Evolutionary conservation across 1,140 invertebrate genomes (phyloP), one percentile per base, ranked within the genome.

Genomic region (Sitophilus oryzae): DNA sequence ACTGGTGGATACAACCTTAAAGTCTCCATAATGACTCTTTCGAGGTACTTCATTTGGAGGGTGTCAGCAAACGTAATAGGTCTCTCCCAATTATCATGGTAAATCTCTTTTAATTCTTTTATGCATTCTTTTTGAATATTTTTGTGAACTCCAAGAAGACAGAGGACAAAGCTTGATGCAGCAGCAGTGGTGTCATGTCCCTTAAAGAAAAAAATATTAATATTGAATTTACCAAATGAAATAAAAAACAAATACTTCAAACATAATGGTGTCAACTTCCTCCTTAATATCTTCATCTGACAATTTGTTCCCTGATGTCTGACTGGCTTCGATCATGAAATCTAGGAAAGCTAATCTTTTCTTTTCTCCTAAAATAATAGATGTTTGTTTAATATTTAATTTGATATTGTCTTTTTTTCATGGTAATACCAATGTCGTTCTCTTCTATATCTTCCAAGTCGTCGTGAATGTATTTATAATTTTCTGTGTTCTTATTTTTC

Each of bases 211-310:
- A 9, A 25, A 5, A 4, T 22, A 11, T 9, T 3, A 22, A 50
- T 50, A 2, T 18, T n/a, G 11, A 38, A 21, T 6, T n/a, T 9
- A 22, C 9, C 18, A 23, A 2, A 11, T 21, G 19, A 21, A 25
- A 3, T 22, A 1, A 25, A n/a, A n/a, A n/a, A n/a, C 30, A 37
- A 20, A 21, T 52, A 58, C 62, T 76, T 93, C 91, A 71, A 95
- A 94, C 88, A 93, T 93, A 63, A 94, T 94, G 0, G 91, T 93
- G 68, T 93, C 88, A 1, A 93, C 90, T 79, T 93, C 88, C 73
- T 93, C 89, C 59, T 88, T 84, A 49, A 96, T 93, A 75, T 96
- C 93, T 23, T 86, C 80, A 52, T 94, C 86, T 19, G 81, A 85
- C 20, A 96, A 81, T 0, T 82, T 73, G 5, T 83, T 82, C 11